These are phyloP conservation scores for Tinea pellionella DNA, from an alignment of 2,888 invertebrate genomes.

Conservation along the genomic window DNA sequence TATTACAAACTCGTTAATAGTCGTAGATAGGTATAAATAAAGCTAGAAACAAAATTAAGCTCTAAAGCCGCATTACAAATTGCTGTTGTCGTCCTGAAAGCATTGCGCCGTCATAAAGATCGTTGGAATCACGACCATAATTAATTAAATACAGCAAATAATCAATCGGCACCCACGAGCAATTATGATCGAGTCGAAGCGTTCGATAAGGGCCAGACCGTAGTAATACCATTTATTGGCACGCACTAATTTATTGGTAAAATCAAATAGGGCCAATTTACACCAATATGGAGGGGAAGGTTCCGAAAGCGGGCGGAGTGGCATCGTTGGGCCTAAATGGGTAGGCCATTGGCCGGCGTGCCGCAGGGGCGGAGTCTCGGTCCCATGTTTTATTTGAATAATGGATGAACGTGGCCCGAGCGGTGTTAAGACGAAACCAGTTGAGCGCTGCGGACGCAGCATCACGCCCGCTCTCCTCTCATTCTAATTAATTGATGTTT, in stretches of 20 bases:
- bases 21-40: too few species aligned
- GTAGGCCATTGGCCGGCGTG: conserved; percentile 57
- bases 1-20: not conserved
- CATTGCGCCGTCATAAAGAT: conserved; percentile 11
- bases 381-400: conserved; percentile 68
- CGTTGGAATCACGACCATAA: conserved; percentile 43
- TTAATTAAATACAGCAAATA: conserved; percentile 56
- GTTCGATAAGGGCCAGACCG: conserved; percentile 26
- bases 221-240: conserved; percentile 27
- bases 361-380: conserved; percentile 62
- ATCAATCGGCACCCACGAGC: conserved; percentile 48
- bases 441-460: conserved; percentile 49
- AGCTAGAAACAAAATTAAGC: not conserved
- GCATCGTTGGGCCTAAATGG: conserved; percentile 37
- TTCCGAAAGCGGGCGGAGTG: conserved; percentile 59
- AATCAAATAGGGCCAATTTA: conserved; percentile 53
- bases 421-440: conserved; percentile 47
- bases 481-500: conserved; percentile 66
- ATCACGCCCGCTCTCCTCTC: conserved; percentile 60
- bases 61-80: conserved; percentile 6
- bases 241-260: conserved; percentile 55
- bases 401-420: conserved; percentile 51
- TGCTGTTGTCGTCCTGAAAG: not conserved
- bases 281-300: conserved; percentile 38
- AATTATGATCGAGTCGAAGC: conserved; percentile 32